Base-by-base conservation (phyloP, 2,888 invertebrate genomes). In the Aspidiotus rigidus region DNA sequence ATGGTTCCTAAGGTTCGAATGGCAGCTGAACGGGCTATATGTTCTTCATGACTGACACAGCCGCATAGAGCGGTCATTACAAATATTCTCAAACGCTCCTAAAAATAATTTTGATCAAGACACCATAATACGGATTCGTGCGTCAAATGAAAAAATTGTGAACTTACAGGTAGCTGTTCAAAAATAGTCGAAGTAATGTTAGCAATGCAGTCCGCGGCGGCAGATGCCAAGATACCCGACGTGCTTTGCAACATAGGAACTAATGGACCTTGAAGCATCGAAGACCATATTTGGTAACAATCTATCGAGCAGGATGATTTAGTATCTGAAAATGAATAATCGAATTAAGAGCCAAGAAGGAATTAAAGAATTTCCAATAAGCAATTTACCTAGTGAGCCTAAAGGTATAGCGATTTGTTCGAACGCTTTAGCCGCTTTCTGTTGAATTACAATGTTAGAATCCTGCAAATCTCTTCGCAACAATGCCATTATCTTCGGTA, bases 211-310 rank as follows among this genome's bases (percentile, higher is more conserved):
- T 69, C 69, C 9, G 62, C 61, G 7, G 62, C 69, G 0, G 69
- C 39, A 9, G 69, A 60, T 8, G 62, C 69, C 10, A 69, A 17
- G 13, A 62, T 56, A n/a, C 62, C 69, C 10, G 62, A 55, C 15
- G 69, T 62, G 15, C 56, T 62, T 42, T 62, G 69, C 41, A 69
- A 16, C 57, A 69, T 57, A 15, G 69, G 62, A 41, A 69, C 62
- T 9, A 69, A 42, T 16, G 62, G 62, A n/a, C 62, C 62, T 42
- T 69, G 56, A 16, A 69, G 7, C 62, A 69, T 56, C 17, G 55
- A 56, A 8, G 55, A 17, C 69, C 69, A 69, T 11, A 57, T 8
- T 39, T n/a, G 15, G 16, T 55, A 54, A 17, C 60, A 61, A 28
- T 62, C 57, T 7, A 62, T 41, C 16, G 28, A 56, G 28, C 56